Base-by-base conservation (phyloP, 2,888 invertebrate genomes). In the Drosophila anomalata region DNA sequence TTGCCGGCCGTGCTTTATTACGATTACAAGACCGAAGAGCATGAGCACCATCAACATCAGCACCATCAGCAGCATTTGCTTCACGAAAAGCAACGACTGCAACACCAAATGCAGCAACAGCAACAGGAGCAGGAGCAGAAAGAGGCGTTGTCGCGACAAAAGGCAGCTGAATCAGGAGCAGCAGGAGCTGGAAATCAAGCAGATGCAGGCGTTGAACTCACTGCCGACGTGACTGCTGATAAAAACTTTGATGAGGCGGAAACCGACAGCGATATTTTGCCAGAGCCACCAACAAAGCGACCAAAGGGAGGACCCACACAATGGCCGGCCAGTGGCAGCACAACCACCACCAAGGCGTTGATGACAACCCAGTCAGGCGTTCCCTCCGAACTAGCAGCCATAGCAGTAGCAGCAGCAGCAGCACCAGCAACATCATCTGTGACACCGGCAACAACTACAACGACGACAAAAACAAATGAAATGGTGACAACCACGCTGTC, bases 21-120 rank as follows among this genome's bases (percentile, higher is more conserved):
- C 59, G 90, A 91, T 74, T 91, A 91, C 78, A 90, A 91, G 77
- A 91, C 90, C 71, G 90, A 91, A 76, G 90, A 91, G 79, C 90
- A 91, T 77, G 89, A 90, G 51, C 89, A 90, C 70, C 90, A 90
- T 78, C 90, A 91, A 71, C 91, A 90, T 73, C 88, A 89, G 62
- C 87, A 90, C 77, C 87, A 83, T 77, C 90, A 90, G 77, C 90
- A 89, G 72, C 89, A 90, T 75, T 84, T 90, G 73, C 79, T 87
- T 70, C 90, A 88, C 71, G 88, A 90, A 61, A 80, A 87, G 74
- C 81, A 88, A 58, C 84, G 85, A 12, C 29, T 75, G 56, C 66
- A 76, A 52, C 76, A 79, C 14, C 75, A 80, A n/a, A 62, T 76
- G 51, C 76, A 79, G 14, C 75, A 80, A 12, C 76, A 76, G 11